Evolutionary conservation across 2,113 vertebrate genomes (phyloP).

Genomic region (Odocoileus virginianus): DNA sequence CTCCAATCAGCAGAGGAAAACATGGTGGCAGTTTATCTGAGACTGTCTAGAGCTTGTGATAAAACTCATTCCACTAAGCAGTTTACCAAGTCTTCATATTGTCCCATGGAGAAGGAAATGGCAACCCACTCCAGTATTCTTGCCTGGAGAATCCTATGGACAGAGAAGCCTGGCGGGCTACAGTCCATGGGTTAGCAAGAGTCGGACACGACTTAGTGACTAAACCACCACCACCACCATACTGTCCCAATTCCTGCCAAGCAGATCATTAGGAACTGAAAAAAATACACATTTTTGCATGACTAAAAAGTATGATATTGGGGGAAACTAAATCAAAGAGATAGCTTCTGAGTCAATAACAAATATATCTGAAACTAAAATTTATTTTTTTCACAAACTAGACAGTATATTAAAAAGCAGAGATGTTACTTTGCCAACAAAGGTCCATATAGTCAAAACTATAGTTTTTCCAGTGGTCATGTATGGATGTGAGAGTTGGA

Average conservation of each 20-base stretch:
- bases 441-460: not conserved
- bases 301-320: not conserved
- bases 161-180: not conserved
- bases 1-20: constrained; percentile 25
- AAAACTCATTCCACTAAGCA: not conserved
- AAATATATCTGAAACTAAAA: not conserved
- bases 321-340: not conserved
- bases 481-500: not conserved
- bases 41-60: not conserved
- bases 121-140: not conserved
- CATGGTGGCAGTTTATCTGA: not conserved
- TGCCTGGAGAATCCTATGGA: not conserved
- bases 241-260: not conserved
- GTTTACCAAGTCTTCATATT: not conserved
- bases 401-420: not conserved
- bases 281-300: not conserved
- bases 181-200: not conserved
- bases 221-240: not conserved
- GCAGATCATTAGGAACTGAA: not conserved
- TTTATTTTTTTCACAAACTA: not conserved
- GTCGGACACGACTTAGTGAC: not conserved
- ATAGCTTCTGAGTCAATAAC: not conserved
- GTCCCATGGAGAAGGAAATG: not conserved
- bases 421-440: not conserved
- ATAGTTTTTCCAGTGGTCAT: not conserved